phyloP scores from a whole-genome alignment of 2,888 invertebrate genomes.

The Oscheius myriophilus region DNA sequence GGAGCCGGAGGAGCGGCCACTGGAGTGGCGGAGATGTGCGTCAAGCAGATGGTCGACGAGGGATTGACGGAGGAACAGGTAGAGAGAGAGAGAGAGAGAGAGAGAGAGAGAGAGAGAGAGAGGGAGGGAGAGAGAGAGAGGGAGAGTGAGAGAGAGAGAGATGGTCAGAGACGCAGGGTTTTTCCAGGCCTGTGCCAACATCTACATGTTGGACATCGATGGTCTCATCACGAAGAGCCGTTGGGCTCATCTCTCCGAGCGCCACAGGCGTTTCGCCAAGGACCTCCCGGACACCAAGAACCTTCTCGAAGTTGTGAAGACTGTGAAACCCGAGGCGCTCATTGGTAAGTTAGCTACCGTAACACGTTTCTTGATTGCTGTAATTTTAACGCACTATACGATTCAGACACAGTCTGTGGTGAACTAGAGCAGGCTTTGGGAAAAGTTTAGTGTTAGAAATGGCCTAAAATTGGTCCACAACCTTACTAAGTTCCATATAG shows the following conservation, averaged over 20 bases:
- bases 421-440: too few relatives aligned
- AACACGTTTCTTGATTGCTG: too few relatives aligned
- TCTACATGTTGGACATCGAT: conserved; percentile 95
- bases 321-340: conserved; percentile 86
- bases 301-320: conserved; percentile 83
- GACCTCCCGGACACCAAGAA: conserved; percentile 81
- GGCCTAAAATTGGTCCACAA: too few relatives aligned
- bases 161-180: too few relatives aligned
- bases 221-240: conserved; percentile 85
- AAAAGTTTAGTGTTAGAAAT: too few relatives aligned
- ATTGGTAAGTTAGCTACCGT: conserved; percentile 80
- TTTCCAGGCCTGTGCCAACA: conserved; percentile 80
- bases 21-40: conserved; percentile 90
- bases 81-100: too few relatives aligned
- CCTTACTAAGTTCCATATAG: too few relatives aligned
- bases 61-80: conserved; percentile 76
- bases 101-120: too few relatives aligned
- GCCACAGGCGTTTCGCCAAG: conserved; percentile 54
- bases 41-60: conserved; percentile 90
- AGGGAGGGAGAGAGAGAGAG: too few relatives aligned
- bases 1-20: conserved; percentile 96
- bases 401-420: too few relatives aligned
- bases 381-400: too few relatives aligned
- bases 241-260: conserved; percentile 44
- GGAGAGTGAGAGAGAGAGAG: too few relatives aligned